A percentile compares a stretch with the other conserved stretches of the same genome.
Conservation (phyloP, 92 coral and sea anemone species). For the Epizoanthus illoricatus region DNA sequence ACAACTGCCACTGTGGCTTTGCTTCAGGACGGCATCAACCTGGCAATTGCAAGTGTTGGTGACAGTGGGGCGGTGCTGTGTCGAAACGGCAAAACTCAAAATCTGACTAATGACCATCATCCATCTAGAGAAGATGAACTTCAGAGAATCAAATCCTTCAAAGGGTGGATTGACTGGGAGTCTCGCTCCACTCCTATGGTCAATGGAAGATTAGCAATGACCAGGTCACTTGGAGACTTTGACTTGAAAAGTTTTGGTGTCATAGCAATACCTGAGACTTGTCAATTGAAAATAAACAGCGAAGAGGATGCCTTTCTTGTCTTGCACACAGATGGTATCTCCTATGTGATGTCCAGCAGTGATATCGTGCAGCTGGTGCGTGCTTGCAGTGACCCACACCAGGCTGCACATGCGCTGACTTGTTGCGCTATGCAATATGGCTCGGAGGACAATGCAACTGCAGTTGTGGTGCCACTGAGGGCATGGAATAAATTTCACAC, state of each 20-base stretch:
- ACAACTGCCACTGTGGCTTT: slow-evolving; percentile 94
- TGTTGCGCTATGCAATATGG: slow-evolving; percentile 94
- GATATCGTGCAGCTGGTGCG: slow-evolving; percentile 75
- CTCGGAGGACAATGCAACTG: slow-evolving; percentile 87
- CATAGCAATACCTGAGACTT: slow-evolving; percentile 82
- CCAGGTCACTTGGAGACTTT: slow-evolving; percentile 93
- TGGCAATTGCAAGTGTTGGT: slow-evolving; percentile 86
- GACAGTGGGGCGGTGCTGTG: slow-evolving; percentile 91
- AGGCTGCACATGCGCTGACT: slow-evolving; percentile 76
- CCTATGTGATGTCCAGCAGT: slow-evolving; percentile 82
- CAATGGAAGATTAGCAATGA: slow-evolving; percentile 95
- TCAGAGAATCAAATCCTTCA: slow-evolving; percentile 60
- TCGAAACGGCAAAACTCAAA: slow-evolving; percentile 65
- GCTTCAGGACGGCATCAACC: slow-evolving; percentile 82
- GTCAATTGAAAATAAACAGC: slow-evolving; percentile 63
- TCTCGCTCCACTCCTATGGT: slow-evolving; percentile 68
- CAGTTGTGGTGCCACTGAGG: slow-evolving; percentile 84
- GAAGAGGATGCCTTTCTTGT: slow-evolving; percentile 76
- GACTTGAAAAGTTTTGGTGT: slow-evolving; percentile 91
- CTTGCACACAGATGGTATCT: slow-evolving; percentile 86
- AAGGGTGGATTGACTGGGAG: slow-evolving; percentile 84
- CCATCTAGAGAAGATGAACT: slow-evolving; percentile 79
- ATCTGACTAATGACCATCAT: slow-evolving; percentile 83
- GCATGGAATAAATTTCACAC: slow-evolving; percentile 62
- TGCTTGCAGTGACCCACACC: slow-evolving; percentile 77